Conservation (phyloP, 2,113 vertebrate genomes). For the Menidia beryllina region DNA sequence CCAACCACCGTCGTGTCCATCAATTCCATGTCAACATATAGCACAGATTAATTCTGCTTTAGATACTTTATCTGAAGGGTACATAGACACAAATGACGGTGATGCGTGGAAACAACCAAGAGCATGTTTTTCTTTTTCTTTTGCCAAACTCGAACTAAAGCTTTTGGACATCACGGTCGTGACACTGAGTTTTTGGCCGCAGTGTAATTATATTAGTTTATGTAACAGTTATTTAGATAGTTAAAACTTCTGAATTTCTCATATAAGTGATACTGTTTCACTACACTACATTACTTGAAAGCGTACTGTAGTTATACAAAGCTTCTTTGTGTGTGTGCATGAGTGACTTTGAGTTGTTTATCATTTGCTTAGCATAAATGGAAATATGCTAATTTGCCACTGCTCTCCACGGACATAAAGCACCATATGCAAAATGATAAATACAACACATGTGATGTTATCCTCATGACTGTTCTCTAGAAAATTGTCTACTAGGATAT, state of each 20-base stretch:
- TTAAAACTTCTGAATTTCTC: background rate
- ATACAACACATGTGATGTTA: slow-evolving; percentile 7
- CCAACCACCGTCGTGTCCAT: slow-evolving; percentile 27
- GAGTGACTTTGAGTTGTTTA: slow-evolving; percentile 11
- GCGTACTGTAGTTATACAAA: slow-evolving; percentile 11
- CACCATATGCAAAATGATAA: slow-evolving; percentile 4
- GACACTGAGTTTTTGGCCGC: background rate
- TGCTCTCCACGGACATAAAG: background rate
- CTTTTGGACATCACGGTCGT: slow-evolving; percentile 6
- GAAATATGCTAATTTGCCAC: slow-evolving; percentile 22
- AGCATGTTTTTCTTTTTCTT: slow-evolving; percentile 23
- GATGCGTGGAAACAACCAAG: slow-evolving; percentile 33
- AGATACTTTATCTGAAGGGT: slow-evolving; percentile 3
- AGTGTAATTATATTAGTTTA: slow-evolving; percentile 9
- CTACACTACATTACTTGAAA: background rate
- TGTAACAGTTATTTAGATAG: slow-evolving; percentile 4
- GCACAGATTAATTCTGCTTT: slow-evolving; percentile 15
- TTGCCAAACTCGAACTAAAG: slow-evolving; percentile 8
- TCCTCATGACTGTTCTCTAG: slow-evolving; percentile 8
- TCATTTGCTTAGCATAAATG: slow-evolving; percentile 7
- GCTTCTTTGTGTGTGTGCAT: slow-evolving; percentile 13
- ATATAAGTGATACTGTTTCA: background rate
- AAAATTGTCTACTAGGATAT: slow-evolving; percentile 13
- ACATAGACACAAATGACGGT: slow-evolving; percentile 23
- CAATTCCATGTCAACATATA: slow-evolving; percentile 22